These are phyloP conservation scores for Ceratina calcarata DNA, from an alignment of 1,140 invertebrate genomes.

Conservation along the genomic window DNA sequence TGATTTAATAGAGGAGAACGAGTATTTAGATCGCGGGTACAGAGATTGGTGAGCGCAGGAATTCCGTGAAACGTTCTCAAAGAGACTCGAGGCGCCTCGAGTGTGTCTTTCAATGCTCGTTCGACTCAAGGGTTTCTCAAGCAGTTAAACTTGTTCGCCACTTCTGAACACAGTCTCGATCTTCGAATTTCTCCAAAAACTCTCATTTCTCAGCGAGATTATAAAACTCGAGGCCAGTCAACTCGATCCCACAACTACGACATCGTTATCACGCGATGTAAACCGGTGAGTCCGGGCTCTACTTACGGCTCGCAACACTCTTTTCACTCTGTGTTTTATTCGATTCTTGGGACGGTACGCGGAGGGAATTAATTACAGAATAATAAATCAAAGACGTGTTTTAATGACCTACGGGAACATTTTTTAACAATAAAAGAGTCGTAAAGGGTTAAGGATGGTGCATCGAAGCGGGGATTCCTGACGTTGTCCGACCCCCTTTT, in stretches of 20 bases:
- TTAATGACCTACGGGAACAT: background rate
- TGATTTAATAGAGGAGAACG: no score
- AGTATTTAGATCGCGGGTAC: no score
- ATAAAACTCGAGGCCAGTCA: no score
- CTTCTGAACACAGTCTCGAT: constrained; percentile 17
- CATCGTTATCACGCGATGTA: no score
- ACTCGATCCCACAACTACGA: no score
- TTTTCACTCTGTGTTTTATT: no score
- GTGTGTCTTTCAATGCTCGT: constrained; percentile 16
- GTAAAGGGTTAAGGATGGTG: background rate
- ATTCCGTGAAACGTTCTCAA: constrained; percentile 2
- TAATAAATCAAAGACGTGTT: constrained; percentile 20
- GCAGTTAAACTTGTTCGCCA: constrained; percentile 1
- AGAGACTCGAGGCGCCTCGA: constrained; percentile 18
- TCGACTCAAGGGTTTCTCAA: constrained; percentile 16
- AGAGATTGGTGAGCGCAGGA: no score
- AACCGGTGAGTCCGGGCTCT: no score
- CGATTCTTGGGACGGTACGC: no score
- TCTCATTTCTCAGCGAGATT: no score
- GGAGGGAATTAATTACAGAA: constrained; percentile 25
- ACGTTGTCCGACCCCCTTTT: constrained; percentile 12
- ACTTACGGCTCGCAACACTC: no score
- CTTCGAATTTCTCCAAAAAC: background rate
- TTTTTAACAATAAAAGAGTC: constrained; percentile 6
- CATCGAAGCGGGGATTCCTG: background rate